Base-by-base conservation (phyloP, 2,888 invertebrate genomes). In the Dolomedes plantarius region DNA sequence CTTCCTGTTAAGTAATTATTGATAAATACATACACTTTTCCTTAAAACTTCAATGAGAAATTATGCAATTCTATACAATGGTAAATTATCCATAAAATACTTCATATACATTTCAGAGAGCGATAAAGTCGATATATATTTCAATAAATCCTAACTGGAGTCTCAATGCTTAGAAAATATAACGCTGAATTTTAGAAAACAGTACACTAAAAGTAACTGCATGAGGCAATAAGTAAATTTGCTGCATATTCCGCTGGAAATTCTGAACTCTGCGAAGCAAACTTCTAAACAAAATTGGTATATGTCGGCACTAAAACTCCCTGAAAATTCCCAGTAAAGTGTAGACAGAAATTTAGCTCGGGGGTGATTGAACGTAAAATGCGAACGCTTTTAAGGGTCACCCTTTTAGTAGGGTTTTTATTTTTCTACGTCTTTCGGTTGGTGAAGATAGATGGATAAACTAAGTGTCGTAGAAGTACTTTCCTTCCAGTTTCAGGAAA, bases 401-500 rank as follows among this genome's bases (percentile, higher is more conserved):
- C 27, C 67, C 36, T 56, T 71, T 28, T 36, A 31, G 64, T 64
- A 1, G 1, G 16, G 23, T 28, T 78, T 78, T 78, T 78, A 71
- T 71, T 78, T 62, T 31, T 46, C 16, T 6, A 7, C 13, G 28
- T 28, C 62, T 62, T 46, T 23, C 28, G 31, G n/a, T 69, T 56
- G 36, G 50, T 13, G 71, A 64, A 72, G 71, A 78, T 78, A 41
- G 62, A 78, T 78, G 71, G 71, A 32, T 16, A 16, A 32, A 36
- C 32, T 50, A 64, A 78, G 64, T 71, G 64, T 41, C 62, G 67
- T 19, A 11, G 32, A 67, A 67, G 62, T n/a, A 31, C n/a, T 67
- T 67, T 67, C 67, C 36, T 32, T 23, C 67, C 36, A 67, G 67
- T 36, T 67, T 6, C 67, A 67, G 36, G 67, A 67, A 67, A 67